Evolutionary conservation across 2,113 vertebrate genomes (phyloP), one percentile per base, ranked within the genome.

Genomic region (Callochromis pleurospilus): DNA sequence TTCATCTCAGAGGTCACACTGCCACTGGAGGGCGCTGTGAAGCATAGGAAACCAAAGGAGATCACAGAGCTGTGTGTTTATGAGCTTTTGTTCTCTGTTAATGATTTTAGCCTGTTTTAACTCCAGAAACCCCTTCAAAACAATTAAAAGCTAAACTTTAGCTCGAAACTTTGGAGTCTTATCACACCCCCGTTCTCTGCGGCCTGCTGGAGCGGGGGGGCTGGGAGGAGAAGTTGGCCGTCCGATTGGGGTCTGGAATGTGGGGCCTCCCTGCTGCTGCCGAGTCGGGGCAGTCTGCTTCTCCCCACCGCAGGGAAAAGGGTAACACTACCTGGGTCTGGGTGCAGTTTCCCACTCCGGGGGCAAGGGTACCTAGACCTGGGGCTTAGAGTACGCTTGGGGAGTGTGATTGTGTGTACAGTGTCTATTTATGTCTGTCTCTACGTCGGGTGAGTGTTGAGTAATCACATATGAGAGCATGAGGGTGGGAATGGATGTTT

Each of bases 1-100:
- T 98, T 98, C 93, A 98, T 91, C 51, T 97, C 97, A 0, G 95
- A 8, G 9, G 90, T 88, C 60, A 96, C 42, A 2, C 90, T 87
- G 1, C 96, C 92, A 26, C 96, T 95, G 2, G 98, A 93, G 93
- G 97, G 97, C 73, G 92, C 98, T 97, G 80, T 90, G 45, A 53
- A 40, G 42, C 86, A 91, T 6, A 79, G 45, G 5, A 80, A 21
- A 70, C 7, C 40, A 82, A 65, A 73, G 47, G 15, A 82, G 13
- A 62, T 47, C 21, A 85, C 3, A 75, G 3, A 42, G 54, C 13
- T 65, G 6, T 21, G 14, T 29, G 12, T 45, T 33, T 3, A 53
- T 21, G 53, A 80, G 45, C 8, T 45, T 83, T 68, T 60, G 15
- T 19, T 49, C 19, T 6, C 7, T 65, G 60, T 26, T 55, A 3